Evolutionary conservation across 2,888 invertebrate genomes (phyloP).

Genomic region (Caenorhabditis sinica): DNA sequence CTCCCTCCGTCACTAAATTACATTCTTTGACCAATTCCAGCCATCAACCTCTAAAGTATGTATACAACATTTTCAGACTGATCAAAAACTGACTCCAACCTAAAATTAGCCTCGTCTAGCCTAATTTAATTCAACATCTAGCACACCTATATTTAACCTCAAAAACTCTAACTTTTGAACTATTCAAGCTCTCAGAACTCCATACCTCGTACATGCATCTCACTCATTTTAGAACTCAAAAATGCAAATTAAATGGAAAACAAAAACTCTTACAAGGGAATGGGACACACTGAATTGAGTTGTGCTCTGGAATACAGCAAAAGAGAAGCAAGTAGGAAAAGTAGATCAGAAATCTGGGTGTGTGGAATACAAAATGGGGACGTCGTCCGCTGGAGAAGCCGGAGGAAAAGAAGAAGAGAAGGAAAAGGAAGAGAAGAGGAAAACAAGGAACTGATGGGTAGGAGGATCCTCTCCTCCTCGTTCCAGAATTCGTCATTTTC

Average conservation of each 20-base stretch:
- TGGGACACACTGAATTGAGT: constrained; percentile 5
- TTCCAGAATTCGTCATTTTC: constrained; percentile 38
- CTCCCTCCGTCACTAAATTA: too few relatives aligned
- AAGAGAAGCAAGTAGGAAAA: constrained; percentile 9
- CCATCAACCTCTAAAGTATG: too few relatives aligned
- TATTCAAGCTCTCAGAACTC: background rate
- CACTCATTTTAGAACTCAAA: constrained; percentile 7
- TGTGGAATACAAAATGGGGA: constrained; percentile 39
- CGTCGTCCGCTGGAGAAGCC: constrained; percentile 1
- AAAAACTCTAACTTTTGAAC: background rate
- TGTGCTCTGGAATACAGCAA: background rate
- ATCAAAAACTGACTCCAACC: background rate
- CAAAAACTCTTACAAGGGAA: constrained; percentile 7
- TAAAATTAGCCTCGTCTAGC: background rate
- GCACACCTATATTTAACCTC: background rate
- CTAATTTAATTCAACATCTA: background rate
- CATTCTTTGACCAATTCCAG: too few relatives aligned
- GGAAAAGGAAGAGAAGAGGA: background rate
- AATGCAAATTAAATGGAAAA: constrained; percentile 33
- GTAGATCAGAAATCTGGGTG: constrained; percentile 40
- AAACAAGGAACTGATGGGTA: constrained; percentile 7
- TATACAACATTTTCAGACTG: background rate
- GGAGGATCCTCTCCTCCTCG: background rate
- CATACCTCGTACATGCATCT: too few relatives aligned
- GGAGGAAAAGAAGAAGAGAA: background rate